phyloP scores from a whole-genome alignment of 2,888 invertebrate species.

The Cryptus armator region DNA sequence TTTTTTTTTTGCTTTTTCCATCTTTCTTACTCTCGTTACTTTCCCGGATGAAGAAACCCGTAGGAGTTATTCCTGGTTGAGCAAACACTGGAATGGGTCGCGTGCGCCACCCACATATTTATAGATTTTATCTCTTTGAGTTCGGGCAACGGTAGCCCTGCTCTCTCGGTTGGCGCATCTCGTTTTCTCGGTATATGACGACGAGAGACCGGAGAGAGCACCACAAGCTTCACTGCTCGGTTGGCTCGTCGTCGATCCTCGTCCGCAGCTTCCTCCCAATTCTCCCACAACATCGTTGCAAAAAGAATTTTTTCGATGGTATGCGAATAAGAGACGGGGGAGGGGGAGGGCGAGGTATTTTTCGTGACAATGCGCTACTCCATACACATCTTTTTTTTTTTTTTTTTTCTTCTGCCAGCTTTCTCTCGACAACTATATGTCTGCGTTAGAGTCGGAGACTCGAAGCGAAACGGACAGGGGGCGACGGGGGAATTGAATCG shows the following conservation, averaged over 20 bases:
- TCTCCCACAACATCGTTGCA: constrained; percentile 24
- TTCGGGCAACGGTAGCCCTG: constrained; percentile 48
- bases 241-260: constrained; percentile 40
- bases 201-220: constrained; percentile 2
- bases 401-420: constrained; percentile 13
- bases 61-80: constrained; percentile 85
- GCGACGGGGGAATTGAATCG: constrained; percentile 77
- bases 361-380: constrained; percentile 49
- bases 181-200: constrained; percentile 58
- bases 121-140: constrained; percentile 85
- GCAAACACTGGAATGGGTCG: constrained; percentile 85
- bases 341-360: constrained; percentile 43
- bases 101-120: constrained; percentile 85
- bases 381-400: constrained; percentile 33
- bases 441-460: constrained; percentile 26
- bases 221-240: constrained; percentile 7
- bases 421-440: constrained; percentile 35
- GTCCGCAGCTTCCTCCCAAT: constrained; percentile 22
- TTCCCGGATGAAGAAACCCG: constrained; percentile 82
- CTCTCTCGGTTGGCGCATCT: constrained; percentile 46
- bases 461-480: constrained; percentile 52
- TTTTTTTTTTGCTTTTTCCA: constrained; percentile 24
- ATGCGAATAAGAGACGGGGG: constrained; percentile 34
- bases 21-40: constrained; percentile 74
- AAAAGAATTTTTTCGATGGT: constrained; percentile 59